A percentile compares a stretch with the other conserved stretches of the same genome.
These are phyloP conservation scores for Lysandra coridon DNA, from an alignment of 2,888 invertebrate genomes.

Conservation along the genomic window DNA sequence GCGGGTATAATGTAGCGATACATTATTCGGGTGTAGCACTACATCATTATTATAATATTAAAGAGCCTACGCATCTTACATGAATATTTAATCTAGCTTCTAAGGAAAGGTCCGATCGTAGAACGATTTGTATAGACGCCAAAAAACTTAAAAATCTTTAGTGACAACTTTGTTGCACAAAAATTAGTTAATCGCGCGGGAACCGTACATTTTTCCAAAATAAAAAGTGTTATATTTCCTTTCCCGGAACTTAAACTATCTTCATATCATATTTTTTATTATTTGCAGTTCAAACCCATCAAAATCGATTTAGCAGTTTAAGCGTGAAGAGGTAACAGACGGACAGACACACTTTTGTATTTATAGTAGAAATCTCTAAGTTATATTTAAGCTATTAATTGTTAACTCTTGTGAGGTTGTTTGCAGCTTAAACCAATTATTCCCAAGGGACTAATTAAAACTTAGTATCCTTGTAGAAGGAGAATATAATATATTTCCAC, in stretches of 20 bases:
- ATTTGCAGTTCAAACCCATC: too few relatives aligned
- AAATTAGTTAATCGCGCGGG: too few relatives aligned
- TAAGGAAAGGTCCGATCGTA: too few relatives aligned
- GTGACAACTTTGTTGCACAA: too few relatives aligned
- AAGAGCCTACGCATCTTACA: background rate
- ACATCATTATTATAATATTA: constrained; percentile 30
- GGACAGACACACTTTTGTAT: too few relatives aligned
- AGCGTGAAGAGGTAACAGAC: too few relatives aligned
- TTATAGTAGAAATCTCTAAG: background rate
- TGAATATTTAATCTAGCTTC: background rate
- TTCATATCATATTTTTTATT: too few relatives aligned
- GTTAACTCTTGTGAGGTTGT: background rate
- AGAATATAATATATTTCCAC: background rate
- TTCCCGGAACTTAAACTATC: too few relatives aligned
- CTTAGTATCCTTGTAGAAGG: background rate
- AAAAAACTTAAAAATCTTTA: too few relatives aligned
- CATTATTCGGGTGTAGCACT: constrained; percentile 38
- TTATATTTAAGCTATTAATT: background rate
- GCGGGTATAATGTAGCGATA: constrained; percentile 43
- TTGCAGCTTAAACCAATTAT: background rate
- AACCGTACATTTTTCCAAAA: too few relatives aligned
- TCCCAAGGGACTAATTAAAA: background rate
- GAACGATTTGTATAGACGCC: background rate
- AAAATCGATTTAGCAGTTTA: too few relatives aligned
- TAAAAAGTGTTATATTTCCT: too few relatives aligned